These are phyloP conservation scores for Thunnus albacares DNA, from an alignment of 2,797 vertebrate species.

Conservation along the genomic window DNA sequence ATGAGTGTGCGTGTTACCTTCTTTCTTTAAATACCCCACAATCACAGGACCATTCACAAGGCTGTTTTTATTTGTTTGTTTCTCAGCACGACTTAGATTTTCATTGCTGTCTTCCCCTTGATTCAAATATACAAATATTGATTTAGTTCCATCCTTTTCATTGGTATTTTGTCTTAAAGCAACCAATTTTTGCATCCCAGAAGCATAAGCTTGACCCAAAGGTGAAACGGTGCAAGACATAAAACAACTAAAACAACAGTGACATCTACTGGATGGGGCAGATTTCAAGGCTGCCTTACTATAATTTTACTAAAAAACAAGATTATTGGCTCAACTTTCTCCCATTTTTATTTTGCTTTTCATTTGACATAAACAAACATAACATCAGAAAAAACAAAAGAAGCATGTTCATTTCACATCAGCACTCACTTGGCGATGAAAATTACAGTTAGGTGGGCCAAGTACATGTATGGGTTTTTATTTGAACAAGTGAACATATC, in stretches of 20 bases:
- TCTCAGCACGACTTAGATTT: not conserved
- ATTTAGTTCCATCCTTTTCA: slow-evolving; percentile 1
- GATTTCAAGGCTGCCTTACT: not conserved
- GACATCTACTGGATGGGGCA: slow-evolving; percentile 66
- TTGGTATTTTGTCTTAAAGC: not conserved
- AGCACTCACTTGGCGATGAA: slow-evolving; percentile 47
- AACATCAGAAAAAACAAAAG: slow-evolving; percentile 71
- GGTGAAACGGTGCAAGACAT: not conserved
- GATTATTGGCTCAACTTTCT: not conserved
- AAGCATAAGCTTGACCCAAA: not conserved
- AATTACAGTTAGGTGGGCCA: slow-evolving; percentile 28
- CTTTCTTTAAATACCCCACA: slow-evolving; percentile 1
- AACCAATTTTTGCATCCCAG: not conserved
- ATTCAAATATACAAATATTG: not conserved
- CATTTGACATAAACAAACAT: slow-evolving; percentile 55
- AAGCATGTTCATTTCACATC: slow-evolving; percentile 60
- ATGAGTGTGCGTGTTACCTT: not conserved
- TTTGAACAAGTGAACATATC: slow-evolving; percentile 26
- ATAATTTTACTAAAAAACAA: not conserved
- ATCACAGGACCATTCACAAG: not conserved
- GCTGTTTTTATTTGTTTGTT: not conserved
- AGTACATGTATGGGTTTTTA: slow-evolving; percentile 22
- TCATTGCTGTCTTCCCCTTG: not conserved
- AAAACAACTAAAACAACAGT: slow-evolving; percentile 37
- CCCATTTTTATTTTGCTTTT: slow-evolving; percentile 63